These are phyloP conservation scores for Hemicentrotus pulcherrimus DNA, from an alignment of 35 echinoderm and acorn worm species.

Conservation along the genomic window DNA sequence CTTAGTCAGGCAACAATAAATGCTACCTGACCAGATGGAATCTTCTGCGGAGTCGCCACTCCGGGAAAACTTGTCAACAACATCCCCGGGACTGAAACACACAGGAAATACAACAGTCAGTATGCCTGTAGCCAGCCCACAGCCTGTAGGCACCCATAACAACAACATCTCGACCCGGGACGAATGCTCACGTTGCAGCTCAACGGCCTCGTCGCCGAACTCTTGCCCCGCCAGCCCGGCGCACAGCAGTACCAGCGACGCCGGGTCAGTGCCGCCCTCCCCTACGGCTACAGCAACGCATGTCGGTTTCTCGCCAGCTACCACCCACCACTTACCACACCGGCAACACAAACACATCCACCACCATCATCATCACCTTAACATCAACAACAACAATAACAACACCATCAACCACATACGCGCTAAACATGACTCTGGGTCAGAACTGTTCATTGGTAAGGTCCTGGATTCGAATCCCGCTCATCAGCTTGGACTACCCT, in stretches of 20 bases:
- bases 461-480: conserved; percentile 25
- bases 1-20: background rate
- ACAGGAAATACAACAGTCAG: background rate
- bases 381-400: conserved; percentile 40
- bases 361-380: conserved; percentile 36
- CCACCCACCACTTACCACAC: conserved; percentile 5
- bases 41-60: conserved; percentile 45
- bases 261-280: background rate
- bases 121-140: background rate
- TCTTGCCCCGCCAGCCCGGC: conserved; percentile 40
- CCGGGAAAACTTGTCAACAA: background rate
- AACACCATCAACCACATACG: conserved; percentile 39
- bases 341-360: conserved; percentile 14
- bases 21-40: conserved; percentile 45
- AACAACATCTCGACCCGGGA: background rate
- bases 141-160: background rate
- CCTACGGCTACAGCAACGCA: conserved; percentile 1
- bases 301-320: background rate
- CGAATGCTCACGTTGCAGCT: conserved; percentile 47
- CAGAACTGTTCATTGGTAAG: background rate
- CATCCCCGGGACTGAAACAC: background rate
- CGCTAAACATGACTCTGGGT: background rate
- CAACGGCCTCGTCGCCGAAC: background rate
- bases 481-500: conserved; percentile 22
- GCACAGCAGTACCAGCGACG: conserved; percentile 28